Base-by-base conservation (phyloP, 2,888 invertebrate species). In the Parnassius mnemosyne region DNA sequence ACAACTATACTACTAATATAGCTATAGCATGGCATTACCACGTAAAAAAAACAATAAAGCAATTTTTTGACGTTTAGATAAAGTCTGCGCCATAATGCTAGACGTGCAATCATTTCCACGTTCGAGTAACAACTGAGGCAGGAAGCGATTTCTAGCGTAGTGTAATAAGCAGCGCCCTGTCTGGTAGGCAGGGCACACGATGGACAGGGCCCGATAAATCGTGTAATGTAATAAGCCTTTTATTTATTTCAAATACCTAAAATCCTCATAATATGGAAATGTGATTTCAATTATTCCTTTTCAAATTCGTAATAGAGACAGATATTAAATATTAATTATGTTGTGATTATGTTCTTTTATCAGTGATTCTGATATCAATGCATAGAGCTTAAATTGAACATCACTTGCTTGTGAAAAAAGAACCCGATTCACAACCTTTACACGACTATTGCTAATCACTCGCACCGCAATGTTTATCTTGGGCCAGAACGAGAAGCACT, bases 351-450 rank as follows among this genome's bases (percentile, higher is more conserved):
- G 66, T 64, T 71, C n/a, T n/a, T 72, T 84, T 84, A 85, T 85
- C 84, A 84, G 73, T 70, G 67, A 72, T 78, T 80, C 68, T 80
- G 74, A 81, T 87, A 85, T 83, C 86, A 86, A 79, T 79, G 72
- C 68, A 66, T 74, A 74, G 60, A 75, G 81, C 69, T 78, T 69
- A 66, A 79, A 72, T 84, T 84, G 86, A 82, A 80, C 84, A 68
- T 80, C 86, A 74, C 83, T 74, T 67, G 70, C 74, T 72, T 71
- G 72, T 76, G 73, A 83, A 85, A 88, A 85, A 84, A 84, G 73
- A 78, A 80, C 81, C 84, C 86, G 74, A 90, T 90, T 89, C 89
- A 89, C 86, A 84, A 88, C 80, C 80, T 84, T 84, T 85, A 84
- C 83, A 81, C 77, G 79, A 76, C 57, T 74, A 64, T 60, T 63